Evolutionary conservation across 1,140 invertebrate species (phyloP), one percentile per base, ranked within the genome.

Genomic region (Cherax destructor): DNA sequence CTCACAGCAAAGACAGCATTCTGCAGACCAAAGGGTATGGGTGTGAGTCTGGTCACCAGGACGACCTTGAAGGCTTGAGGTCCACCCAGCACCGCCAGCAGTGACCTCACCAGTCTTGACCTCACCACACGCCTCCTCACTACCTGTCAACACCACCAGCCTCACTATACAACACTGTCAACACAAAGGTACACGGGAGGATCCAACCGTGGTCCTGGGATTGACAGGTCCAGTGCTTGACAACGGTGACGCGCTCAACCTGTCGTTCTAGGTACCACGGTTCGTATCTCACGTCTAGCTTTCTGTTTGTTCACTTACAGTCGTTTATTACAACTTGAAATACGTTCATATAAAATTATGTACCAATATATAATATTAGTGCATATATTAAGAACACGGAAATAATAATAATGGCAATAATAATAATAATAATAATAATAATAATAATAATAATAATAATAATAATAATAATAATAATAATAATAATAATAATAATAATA

Each of bases 11-110:
- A 98, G 94, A 98, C 97, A 76, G 97, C 97, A 95, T 98, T 98
- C 94, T 98, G 97, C 78, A 98, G 94, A 78, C 98, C 98, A 95
- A 98, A 98, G n/a, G 98, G 98, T 94, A 98, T 97, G 24, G 98
- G 98, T 49, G 97, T 98, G 74, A 98, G 95, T 94, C 98, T 96
- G 49, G 97, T 96, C 92, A 98, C 97, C 72, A 97, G 95, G 49
- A 98, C 97, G 80, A 98, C 96, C 94, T 97, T 97, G 94, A 98
- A n/a, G 78, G 97, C 97, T 93, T 97, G 96, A 69, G 56, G 11
- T 11, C 86, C 86, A 4, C 76, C 86, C 24, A 88, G 30, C 52
- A 88, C 86, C 9, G 52, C 24, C 86, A 88, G 86, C 18, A 88
- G 59, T 24, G 86, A 52, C 49, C 86, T 30, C 41, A 88, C 24